A percentile compares a stretch with the other conserved stretches of the same genome.
These are phyloP conservation scores for Andricus curvator DNA, from an alignment of 2,888 invertebrate species.

Conservation along the genomic window DNA sequence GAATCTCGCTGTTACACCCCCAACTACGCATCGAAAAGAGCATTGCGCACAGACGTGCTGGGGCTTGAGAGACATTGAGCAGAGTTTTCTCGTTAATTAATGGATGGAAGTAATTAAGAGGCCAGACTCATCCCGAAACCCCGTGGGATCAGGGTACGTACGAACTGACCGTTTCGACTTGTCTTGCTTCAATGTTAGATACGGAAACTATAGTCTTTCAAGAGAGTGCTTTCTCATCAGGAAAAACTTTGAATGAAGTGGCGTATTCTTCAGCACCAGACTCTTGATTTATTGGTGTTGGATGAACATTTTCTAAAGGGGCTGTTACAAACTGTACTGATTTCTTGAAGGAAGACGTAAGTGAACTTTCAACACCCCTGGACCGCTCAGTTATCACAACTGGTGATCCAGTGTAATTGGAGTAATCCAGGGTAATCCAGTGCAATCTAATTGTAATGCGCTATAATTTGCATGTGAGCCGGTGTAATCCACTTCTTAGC, in stretches of 20 bases:
- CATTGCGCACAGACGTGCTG: slow-evolving; percentile 29
- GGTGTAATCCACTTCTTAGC: too few relatives aligned
- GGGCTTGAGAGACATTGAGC: slow-evolving; percentile 29
- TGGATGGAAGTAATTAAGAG: slow-evolving; percentile 62
- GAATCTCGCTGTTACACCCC: slow-evolving; percentile 11
- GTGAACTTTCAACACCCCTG: too few relatives aligned
- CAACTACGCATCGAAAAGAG: slow-evolving; percentile 26
- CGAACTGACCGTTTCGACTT: slow-evolving; percentile 41
- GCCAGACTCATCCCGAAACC: slow-evolving; percentile 45
- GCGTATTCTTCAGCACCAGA: slow-evolving; percentile 28
- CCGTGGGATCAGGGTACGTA: slow-evolving; percentile 10
- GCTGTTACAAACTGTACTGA: background rate
- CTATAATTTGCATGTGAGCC: too few relatives aligned
- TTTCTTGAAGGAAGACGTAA: too few relatives aligned
- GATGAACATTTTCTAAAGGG: background rate
- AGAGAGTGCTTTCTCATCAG: slow-evolving; percentile 32
- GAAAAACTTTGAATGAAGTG: slow-evolving; percentile 44
- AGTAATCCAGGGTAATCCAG: too few relatives aligned
- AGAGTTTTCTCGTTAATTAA: slow-evolving; percentile 62
- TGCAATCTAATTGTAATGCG: too few relatives aligned
- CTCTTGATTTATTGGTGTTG: background rate
- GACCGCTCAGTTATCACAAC: too few relatives aligned
- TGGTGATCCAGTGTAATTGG: too few relatives aligned
- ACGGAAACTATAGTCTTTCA: slow-evolving; percentile 42
- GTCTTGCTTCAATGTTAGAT: slow-evolving; percentile 42